phyloP scores from a whole-genome alignment of 2,113 vertebrate species.

The Podarcis cretensis region DNA sequence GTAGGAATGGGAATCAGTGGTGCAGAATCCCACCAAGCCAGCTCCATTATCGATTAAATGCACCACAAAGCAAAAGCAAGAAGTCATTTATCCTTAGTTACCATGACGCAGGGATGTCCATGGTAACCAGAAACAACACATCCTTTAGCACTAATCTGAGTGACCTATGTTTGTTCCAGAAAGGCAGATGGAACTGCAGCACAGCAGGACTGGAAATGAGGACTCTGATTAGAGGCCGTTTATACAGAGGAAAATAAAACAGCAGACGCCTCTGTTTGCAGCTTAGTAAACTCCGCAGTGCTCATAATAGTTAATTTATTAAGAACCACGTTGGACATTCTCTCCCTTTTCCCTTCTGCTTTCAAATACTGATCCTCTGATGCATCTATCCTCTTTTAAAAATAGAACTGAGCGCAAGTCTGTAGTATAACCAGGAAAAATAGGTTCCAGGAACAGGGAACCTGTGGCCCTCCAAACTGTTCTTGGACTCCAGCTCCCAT shows the following conservation, averaged over 20 bases:
- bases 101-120: slow-evolving; percentile 1
- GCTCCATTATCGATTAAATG: not conserved
- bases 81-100: slow-evolving; percentile 10
- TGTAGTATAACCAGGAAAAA: not conserved
- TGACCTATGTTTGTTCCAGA: not conserved
- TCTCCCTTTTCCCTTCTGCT: not conserved
- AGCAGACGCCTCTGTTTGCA: slow-evolving; percentile 3
- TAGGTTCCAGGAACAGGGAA: too few species aligned
- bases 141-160: not conserved
- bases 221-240: not conserved
- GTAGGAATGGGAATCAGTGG: slow-evolving; percentile 45
- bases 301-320: slow-evolving; percentile 33
- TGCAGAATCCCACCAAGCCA: slow-evolving; percentile 23
- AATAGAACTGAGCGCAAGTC: not conserved
- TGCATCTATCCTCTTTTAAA: not conserved
- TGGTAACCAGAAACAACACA: slow-evolving; percentile 11
- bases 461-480: too few species aligned
- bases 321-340: not conserved
- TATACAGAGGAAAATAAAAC: not conserved
- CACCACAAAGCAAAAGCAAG: not conserved
- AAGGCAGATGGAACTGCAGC: not conserved
- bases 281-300: not conserved
- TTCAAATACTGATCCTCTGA: slow-evolving; percentile 22
- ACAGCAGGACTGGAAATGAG: not conserved
- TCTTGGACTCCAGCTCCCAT: too few species aligned